These are phyloP conservation scores for Ctenodactylus gundi DNA, from an alignment of 2,113 vertebrate species.

Conservation along the genomic window DNA sequence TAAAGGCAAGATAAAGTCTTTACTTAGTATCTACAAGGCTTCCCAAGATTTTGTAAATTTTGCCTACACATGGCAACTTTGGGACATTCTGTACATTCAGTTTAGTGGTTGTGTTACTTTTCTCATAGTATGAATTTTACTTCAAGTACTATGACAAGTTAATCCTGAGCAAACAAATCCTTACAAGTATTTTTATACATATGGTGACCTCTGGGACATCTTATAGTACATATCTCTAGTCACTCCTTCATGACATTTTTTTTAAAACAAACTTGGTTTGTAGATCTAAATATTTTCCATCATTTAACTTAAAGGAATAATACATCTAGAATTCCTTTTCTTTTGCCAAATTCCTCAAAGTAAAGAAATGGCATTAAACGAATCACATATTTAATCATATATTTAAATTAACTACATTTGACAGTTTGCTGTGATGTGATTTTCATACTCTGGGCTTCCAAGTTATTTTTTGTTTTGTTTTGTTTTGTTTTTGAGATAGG, in stretches of 20 bases:
- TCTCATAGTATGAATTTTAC: no score
- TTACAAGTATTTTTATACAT: no score
- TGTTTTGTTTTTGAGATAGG: no score
- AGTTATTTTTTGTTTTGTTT: neutral
- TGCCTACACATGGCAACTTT: no score
- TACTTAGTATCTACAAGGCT: neutral
- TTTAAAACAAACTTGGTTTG: neutral
- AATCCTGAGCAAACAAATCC: no score
- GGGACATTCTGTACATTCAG: no score
- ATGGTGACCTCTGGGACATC: no score
- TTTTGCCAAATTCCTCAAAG: neutral
- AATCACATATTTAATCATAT: neutral
- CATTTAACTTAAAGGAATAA: neutral
- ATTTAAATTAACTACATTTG: neutral
- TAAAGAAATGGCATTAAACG: neutral
- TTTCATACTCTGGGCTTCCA: neutral
- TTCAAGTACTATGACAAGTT: no score
- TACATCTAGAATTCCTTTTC: neutral
- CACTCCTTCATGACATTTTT: neutral
- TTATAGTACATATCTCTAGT: neutral
- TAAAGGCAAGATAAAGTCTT: neutral
- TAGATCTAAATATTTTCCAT: conserved; percentile 1
- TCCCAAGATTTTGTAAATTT: no score
- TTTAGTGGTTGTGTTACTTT: no score
- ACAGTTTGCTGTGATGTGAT: neutral